Evolutionary conservation across 2,888 invertebrate species (phyloP).

Genomic region (Dryobota labecula): DNA sequence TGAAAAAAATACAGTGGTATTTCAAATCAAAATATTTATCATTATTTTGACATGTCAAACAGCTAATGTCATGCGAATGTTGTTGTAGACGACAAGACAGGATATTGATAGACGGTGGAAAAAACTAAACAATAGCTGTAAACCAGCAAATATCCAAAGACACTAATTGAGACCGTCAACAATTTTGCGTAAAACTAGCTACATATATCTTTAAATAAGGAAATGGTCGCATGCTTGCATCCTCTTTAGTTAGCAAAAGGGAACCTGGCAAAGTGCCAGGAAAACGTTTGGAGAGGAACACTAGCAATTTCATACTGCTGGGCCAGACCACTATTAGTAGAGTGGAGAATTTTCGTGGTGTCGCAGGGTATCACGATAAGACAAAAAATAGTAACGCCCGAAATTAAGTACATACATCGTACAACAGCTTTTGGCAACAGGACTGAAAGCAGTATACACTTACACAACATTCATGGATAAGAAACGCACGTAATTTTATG

Average conservation of each 20-base stretch:
- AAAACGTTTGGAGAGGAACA: slow-evolving; percentile 1
- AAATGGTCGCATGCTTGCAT: slow-evolving; percentile 30
- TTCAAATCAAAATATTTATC: background rate
- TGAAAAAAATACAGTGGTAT: background rate
- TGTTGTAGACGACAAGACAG: slow-evolving; percentile 22
- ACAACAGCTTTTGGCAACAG: slow-evolving; percentile 16
- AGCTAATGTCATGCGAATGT: slow-evolving; percentile 33
- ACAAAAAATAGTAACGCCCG: background rate
- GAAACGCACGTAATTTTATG: slow-evolving; percentile 25
- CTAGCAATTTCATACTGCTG: slow-evolving; percentile 22
- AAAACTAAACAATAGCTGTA: slow-evolving; percentile 46
- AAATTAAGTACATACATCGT: background rate
- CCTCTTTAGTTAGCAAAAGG: slow-evolving; percentile 37
- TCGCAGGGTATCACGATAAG: background rate
- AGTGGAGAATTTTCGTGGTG: background rate
- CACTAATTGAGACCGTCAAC: slow-evolving; percentile 20
- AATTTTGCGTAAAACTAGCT: slow-evolving; percentile 39
- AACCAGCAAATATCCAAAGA: slow-evolving; percentile 15
- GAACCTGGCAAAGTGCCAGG: slow-evolving; percentile 42
- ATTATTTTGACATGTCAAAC: background rate
- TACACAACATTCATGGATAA: background rate
- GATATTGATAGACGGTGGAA: slow-evolving; percentile 44
- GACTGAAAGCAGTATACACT: background rate
- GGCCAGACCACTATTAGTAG: slow-evolving; percentile 10
- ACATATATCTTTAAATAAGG: slow-evolving; percentile 43